These are phyloP conservation scores for Danio choprae DNA, from an alignment of 2,797 vertebrate species.

Conservation along the genomic window DNA sequence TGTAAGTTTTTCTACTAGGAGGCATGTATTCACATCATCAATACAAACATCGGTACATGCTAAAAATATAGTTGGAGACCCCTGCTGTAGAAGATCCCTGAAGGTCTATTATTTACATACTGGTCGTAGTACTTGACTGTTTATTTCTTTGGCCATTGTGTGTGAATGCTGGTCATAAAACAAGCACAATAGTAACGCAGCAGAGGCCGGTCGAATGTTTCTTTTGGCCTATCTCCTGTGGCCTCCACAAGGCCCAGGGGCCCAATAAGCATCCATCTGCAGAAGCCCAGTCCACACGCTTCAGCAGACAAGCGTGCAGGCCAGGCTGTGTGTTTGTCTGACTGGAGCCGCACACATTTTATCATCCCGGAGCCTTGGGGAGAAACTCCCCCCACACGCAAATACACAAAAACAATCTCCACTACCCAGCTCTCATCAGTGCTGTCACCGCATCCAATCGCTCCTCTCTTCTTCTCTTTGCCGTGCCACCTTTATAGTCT, in stretches of 20 bases:
- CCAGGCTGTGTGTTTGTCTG: slow-evolving; percentile 59
- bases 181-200: slow-evolving; percentile 5
- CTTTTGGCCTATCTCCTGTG: slow-evolving; percentile 57
- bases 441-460: slow-evolving; percentile 43
- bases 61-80: too few species aligned
- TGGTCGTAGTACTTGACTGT: slow-evolving; percentile 11
- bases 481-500: slow-evolving; percentile 33
- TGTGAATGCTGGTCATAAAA: slow-evolving; percentile 30
- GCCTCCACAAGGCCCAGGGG: slow-evolving; percentile 74
- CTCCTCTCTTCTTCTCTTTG: slow-evolving; percentile 38
- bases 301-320: slow-evolving; percentile 65
- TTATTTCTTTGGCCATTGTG: slow-evolving; percentile 36
- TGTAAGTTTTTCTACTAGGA: too few species aligned
- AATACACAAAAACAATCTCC: slow-evolving; percentile 45
- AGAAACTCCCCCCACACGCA: slow-evolving; percentile 58
- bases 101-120: background rate
- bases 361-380: slow-evolving; percentile 73
- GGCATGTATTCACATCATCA: too few species aligned
- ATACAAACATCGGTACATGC: too few species aligned
- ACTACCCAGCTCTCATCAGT: slow-evolving; percentile 12
- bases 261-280: slow-evolving; percentile 84
- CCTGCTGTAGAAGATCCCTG: too few species aligned
- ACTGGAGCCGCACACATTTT: slow-evolving; percentile 71
- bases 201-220: slow-evolving; percentile 54
- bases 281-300: slow-evolving; percentile 77